Evolutionary conservation across 2,113 vertebrate species (phyloP).

Genomic region (Uropsilus gracilis): DNA sequence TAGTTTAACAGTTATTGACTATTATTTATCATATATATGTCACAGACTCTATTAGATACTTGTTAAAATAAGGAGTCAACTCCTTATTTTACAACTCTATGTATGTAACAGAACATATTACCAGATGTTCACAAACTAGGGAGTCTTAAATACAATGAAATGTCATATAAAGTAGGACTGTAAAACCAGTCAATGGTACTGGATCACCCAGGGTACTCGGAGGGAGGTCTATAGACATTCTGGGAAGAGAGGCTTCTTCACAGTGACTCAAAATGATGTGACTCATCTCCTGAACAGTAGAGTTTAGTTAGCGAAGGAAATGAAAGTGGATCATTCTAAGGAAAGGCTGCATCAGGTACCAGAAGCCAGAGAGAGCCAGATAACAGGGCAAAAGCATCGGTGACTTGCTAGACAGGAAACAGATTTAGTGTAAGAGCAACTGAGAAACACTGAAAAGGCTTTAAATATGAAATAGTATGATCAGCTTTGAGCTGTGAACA

Average conservation of each 20-base stretch:
- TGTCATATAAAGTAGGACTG: not conserved
- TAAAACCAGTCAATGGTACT: not conserved
- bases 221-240: not conserved
- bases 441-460: not conserved
- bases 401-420: not conserved
- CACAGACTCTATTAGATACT: not conserved
- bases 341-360: not conserved
- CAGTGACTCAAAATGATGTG: not conserved
- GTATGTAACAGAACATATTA: not conserved
- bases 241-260: not conserved
- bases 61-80: not conserved
- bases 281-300: not conserved
- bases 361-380: not conserved
- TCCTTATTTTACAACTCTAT: too few species aligned
- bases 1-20: not conserved
- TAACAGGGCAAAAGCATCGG: not conserved
- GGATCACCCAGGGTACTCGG: rapidly evolving
- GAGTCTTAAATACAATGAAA: not conserved
- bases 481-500: not conserved
- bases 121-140: not conserved
- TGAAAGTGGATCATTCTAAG: not conserved
- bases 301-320: not conserved
- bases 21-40: not conserved
- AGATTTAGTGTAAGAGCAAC: not conserved
- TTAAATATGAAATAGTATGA: not conserved